Percentiles rank a stretch among this genome's conserved stretches.
Conservation (phyloP, 2,888 invertebrate genomes). For the Neoascia interrupta region DNA sequence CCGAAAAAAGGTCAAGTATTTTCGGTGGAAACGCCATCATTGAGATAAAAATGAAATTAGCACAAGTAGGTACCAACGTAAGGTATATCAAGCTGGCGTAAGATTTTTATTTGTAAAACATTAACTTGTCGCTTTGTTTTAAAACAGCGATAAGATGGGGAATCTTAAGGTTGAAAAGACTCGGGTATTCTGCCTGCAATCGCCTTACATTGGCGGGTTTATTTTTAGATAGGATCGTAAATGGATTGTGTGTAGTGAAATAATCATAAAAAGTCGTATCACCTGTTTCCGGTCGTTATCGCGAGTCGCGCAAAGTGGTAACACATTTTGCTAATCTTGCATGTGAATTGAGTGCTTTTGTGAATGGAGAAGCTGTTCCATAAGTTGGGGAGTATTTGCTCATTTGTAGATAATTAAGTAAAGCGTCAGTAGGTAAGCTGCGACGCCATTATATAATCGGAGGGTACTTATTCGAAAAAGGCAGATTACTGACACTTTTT, state of each 20-base stretch:
- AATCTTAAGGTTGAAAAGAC: slow-evolving; percentile 5
- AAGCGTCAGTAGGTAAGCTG: not conserved
- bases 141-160: slow-evolving; percentile 23
- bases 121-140: not conserved
- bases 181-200: not conserved
- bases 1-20: slow-evolving; percentile 14
- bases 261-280: slow-evolving; percentile 3
- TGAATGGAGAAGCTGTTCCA: not conserved
- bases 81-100: not conserved
- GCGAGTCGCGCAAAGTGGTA: not conserved
- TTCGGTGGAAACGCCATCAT: not conserved
- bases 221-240: slow-evolving; percentile 18
- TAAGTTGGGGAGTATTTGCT: too few relatives aligned
- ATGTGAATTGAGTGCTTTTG: not conserved
- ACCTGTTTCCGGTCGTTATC: slow-evolving; percentile 42
- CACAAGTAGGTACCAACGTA: not conserved
- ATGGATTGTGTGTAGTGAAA: not conserved
- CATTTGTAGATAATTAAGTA: not conserved
- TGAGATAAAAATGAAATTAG: not conserved
- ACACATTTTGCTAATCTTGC: slow-evolving; percentile 8
- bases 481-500: too few relatives aligned
- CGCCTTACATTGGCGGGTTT: not conserved
- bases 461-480: too few relatives aligned
- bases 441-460: not conserved
- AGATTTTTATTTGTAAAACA: too few relatives aligned